Base-by-base conservation (phyloP, 2,888 invertebrate genomes). In the Melieria crassipennis region DNA sequence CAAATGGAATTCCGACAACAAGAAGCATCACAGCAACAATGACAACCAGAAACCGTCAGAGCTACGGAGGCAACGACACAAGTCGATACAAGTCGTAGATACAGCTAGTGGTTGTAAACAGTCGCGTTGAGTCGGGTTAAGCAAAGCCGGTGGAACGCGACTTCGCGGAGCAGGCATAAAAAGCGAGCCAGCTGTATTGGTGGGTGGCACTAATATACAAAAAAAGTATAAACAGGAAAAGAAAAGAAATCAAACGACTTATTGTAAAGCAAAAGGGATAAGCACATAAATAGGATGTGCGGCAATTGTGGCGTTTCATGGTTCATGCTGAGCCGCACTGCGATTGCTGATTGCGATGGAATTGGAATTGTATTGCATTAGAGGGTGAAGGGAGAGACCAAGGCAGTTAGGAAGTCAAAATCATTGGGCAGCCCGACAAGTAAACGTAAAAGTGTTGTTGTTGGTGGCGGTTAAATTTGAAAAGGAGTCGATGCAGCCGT, bases 1-100 rank as follows among this genome's bases (percentile, higher is more conserved):
- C 60, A 58, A 67, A 67, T 60, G 60, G 30, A 46, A 67, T 67
- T 47, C 43, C 42, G 13, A 13, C 30, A 60, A 30, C 67, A 67
- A 67, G 5, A 68, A 55, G 45, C 50, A 43, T 10, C 58, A 10
- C 67, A 67, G 42, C 60, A 61, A 68, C 48, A 47, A 45, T 56
- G 13, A 57, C 57, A 10, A 46, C 16, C 60, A 61, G 13, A 45
- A 60, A 61, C 5, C 16, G 7, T 9, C 11, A 57, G 30, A 42
- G 42, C 13, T 10, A 13, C n/a, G 5, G 10, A 50, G 55, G 42
- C 7, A 68, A 52, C 30, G 30, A 30, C 30, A 30, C 30, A 30
- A 30, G 30, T 30, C 30, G 30, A 30, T 30, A 30, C 30, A 30
- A 30, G 30, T 30, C 30, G 30, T 30, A 30, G 30, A 30, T 30